phyloP scores from a whole-genome alignment of 2,888 invertebrate genomes.

The Polyploca ridens region DNA sequence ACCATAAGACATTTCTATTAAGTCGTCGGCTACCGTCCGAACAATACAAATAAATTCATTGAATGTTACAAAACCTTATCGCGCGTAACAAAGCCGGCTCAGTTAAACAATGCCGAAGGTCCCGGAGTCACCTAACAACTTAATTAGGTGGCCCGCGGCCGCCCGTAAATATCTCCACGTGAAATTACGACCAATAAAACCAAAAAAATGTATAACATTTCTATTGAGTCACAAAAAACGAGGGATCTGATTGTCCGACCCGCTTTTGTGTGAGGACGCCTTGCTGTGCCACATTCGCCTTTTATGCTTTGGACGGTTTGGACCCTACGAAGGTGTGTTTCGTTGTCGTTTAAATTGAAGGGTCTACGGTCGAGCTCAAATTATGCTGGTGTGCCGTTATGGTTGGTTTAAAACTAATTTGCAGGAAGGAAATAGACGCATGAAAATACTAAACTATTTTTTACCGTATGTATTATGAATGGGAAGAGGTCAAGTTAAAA shows the following conservation, averaged over 20 bases:
- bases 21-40: conserved; percentile 69
- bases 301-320: conserved; percentile 41
- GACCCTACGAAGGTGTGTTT: conserved; percentile 29
- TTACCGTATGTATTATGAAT: too few relatives aligned
- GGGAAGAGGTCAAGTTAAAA: too few relatives aligned
- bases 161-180: conserved; percentile 82
- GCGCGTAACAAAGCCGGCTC: conserved; percentile 63
- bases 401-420: not conserved
- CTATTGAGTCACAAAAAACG: conserved; percentile 81
- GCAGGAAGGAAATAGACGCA: not conserved
- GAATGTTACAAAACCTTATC: conserved; percentile 67
- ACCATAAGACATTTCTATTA: conserved; percentile 48
- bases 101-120: conserved; percentile 76
- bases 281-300: conserved; percentile 63
- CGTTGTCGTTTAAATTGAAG: conserved; percentile 29
- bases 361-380: conserved; percentile 37
- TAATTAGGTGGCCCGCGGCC: conserved; percentile 82
- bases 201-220: conserved; percentile 83
- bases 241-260: conserved; percentile 76
- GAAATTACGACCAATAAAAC: conserved; percentile 83
- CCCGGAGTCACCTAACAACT: conserved; percentile 79
- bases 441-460: not conserved
- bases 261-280: conserved; percentile 78
- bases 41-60: conserved; percentile 62
- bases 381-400: conserved; percentile 40